These are phyloP conservation scores for Phalacrocorax pelagicus DNA, from an alignment of 2,113 vertebrate species.

Conservation along the genomic window DNA sequence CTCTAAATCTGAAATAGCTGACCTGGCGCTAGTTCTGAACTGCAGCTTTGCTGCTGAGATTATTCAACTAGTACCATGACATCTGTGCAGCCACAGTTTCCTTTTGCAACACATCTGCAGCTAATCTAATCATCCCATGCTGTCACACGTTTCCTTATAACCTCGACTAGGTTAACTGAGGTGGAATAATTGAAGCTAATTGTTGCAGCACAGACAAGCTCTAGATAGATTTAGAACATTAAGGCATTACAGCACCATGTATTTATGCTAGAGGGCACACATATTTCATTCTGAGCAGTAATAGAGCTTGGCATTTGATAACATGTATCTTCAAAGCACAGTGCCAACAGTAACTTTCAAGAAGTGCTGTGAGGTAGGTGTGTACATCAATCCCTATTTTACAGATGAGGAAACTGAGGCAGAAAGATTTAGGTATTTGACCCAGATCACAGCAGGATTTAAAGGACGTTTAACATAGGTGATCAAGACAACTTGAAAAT, in stretches of 20 bases:
- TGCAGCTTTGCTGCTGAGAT: neutral
- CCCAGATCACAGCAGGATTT: neutral
- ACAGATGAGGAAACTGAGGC: conserved; percentile 11
- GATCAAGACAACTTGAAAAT: neutral
- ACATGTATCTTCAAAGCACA: neutral
- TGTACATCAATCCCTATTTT: conserved; percentile 3
- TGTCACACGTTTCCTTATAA: neutral
- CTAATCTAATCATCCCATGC: neutral
- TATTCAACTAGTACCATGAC: neutral
- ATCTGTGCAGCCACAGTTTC: neutral
- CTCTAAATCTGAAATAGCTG: neutral
- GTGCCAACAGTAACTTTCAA: neutral
- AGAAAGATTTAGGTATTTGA: neutral
- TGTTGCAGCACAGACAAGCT: neutral
- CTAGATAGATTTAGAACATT: neutral
- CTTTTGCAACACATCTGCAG: neutral
- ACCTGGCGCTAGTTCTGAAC: neutral
- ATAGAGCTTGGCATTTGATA: neutral
- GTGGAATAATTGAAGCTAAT: conserved; percentile 1
- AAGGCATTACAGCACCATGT: conserved; percentile 3
- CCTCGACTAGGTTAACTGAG: neutral
- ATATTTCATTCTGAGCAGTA: neutral
- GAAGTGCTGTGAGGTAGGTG: conserved; percentile 49
- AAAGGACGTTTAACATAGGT: neutral
- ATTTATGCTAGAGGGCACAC: conserved; percentile 35